A percentile compares a stretch with the other conserved stretches of the same genome.
phyloP scores from a whole-genome alignment of 2,888 invertebrate species.

The Drosophila tanythrix region DNA sequence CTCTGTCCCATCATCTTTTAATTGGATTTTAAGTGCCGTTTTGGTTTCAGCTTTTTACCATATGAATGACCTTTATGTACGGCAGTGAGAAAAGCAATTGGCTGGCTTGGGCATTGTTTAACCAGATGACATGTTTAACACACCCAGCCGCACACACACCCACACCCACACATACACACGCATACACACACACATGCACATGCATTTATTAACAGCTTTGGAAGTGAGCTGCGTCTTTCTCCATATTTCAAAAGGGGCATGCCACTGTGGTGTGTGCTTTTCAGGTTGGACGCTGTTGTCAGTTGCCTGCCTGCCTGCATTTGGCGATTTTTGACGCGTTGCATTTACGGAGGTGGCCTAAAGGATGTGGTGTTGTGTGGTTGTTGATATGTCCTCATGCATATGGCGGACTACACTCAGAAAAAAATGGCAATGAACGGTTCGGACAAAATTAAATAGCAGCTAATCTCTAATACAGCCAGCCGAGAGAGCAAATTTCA shows the following conservation, averaged over 20 bases:
- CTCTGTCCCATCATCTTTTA: slow-evolving; percentile 7
- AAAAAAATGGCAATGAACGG: not conserved
- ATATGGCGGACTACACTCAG: not conserved
- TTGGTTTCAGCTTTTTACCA: slow-evolving; percentile 35
- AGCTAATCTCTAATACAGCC: not conserved
- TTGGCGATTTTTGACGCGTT: slow-evolving; percentile 74
- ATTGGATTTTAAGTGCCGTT: slow-evolving; percentile 47
- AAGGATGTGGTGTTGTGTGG: slow-evolving; percentile 37
- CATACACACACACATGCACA: not conserved
- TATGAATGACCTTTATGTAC: slow-evolving; percentile 42
- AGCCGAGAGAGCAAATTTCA: no score
- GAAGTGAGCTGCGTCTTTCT: slow-evolving; percentile 33
- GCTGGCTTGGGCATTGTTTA: slow-evolving; percentile 25
- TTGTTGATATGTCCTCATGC: not conserved
- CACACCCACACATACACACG: not conserved
- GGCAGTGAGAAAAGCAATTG: slow-evolving; percentile 44
- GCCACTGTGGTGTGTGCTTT: not conserved
- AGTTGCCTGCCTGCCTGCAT: slow-evolving; percentile 41
- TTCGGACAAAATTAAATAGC: not conserved
- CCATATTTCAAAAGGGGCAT: slow-evolving; percentile 41
- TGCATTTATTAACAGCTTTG: slow-evolving; percentile 11
- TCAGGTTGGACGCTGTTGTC: slow-evolving; percentile 46
- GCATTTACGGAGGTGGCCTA: slow-evolving; percentile 60
- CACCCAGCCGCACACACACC: slow-evolving; percentile 26
- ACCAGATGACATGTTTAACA: slow-evolving; percentile 46